phyloP scores from a whole-genome alignment of 2,113 vertebrate genomes.

The Atractosteus spatula region DNA sequence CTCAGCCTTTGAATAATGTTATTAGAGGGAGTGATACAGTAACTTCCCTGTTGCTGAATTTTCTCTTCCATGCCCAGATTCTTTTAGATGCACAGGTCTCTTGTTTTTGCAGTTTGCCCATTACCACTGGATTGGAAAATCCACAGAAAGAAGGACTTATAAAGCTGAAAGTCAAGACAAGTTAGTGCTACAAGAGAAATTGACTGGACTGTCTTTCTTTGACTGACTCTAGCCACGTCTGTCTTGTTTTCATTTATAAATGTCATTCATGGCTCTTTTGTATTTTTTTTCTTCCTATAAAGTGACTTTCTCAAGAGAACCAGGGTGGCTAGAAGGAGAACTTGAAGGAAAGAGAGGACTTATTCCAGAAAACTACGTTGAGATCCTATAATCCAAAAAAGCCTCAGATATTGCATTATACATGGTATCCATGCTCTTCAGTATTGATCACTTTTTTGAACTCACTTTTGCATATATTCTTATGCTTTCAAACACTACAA shows the following conservation, averaged over 20 bases:
- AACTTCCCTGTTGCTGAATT: no score
- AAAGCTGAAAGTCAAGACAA: no score
- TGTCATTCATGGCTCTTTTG: slow-evolving; percentile 15
- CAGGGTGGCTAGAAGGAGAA: slow-evolving; percentile 95
- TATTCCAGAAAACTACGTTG: slow-evolving; percentile 96
- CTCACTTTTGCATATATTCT: slow-evolving; percentile 14
- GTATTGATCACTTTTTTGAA: slow-evolving; percentile 43
- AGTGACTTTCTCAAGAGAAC: slow-evolving; percentile 81
- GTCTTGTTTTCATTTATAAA: slow-evolving; percentile 3
- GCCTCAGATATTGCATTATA: slow-evolving; percentile 54
- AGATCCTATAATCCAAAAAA: slow-evolving; percentile 74
- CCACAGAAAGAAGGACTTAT: no score
- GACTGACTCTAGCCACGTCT: background rate
- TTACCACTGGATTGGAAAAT: no score
- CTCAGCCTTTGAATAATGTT: no score
- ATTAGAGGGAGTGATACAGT: no score
- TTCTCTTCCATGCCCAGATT: no score
- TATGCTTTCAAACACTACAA: slow-evolving; percentile 1
- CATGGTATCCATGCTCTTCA: slow-evolving; percentile 83
- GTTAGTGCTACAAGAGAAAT: no score
- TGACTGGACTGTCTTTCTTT: no score
- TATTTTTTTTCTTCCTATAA: slow-evolving; percentile 45
- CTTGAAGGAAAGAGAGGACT: slow-evolving; percentile 92
- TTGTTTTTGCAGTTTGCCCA: no score
- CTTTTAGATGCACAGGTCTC: no score